A percentile compares a stretch with the other conserved stretches of the same genome.
These are phyloP conservation scores for Halictus rubicundus DNA, from an alignment of 1,140 invertebrate genomes.

Conservation along the genomic window DNA sequence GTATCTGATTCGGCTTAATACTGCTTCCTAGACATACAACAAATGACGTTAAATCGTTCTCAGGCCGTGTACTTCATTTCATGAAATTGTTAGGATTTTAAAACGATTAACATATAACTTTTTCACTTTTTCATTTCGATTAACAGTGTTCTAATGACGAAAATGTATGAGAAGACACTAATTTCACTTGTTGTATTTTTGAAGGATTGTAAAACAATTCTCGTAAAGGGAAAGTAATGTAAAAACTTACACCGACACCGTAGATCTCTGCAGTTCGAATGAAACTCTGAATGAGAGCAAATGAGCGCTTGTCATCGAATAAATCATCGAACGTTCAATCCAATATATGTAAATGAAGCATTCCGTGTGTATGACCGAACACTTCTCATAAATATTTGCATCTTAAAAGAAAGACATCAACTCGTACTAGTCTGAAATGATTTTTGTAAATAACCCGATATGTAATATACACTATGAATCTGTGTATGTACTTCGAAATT, in stretches of 20 bases:
- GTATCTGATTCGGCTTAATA: constrained; percentile 47
- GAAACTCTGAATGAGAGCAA: neutral
- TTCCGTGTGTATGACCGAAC: neutral
- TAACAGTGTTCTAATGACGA: neutral
- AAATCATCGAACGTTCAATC: neutral
- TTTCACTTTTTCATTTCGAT: no score
- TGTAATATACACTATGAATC: no score
- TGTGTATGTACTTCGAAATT: neutral
- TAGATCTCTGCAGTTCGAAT: constrained; percentile 13
- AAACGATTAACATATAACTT: neutral
- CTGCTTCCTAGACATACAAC: constrained; percentile 30
- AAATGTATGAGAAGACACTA: neutral
- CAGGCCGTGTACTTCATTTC: neutral
- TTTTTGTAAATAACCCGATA: constrained; percentile 4
- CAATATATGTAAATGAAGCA: neutral
- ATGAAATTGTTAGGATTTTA: neutral
- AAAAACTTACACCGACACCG: neutral
- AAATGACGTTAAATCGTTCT: neutral
- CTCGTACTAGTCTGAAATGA: neutral
- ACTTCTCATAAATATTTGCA: constrained; percentile 10
- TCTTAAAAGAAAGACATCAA: no score
- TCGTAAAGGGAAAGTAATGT: constrained; percentile 4
- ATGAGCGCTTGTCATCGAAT: neutral
- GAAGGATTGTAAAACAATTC: neutral
- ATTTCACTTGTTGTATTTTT: neutral